Evolutionary conservation across 92 coral and sea anemone species (phyloP), one percentile per base, ranked within the genome.

Genomic region (Chrysogorgia sp.): DNA sequence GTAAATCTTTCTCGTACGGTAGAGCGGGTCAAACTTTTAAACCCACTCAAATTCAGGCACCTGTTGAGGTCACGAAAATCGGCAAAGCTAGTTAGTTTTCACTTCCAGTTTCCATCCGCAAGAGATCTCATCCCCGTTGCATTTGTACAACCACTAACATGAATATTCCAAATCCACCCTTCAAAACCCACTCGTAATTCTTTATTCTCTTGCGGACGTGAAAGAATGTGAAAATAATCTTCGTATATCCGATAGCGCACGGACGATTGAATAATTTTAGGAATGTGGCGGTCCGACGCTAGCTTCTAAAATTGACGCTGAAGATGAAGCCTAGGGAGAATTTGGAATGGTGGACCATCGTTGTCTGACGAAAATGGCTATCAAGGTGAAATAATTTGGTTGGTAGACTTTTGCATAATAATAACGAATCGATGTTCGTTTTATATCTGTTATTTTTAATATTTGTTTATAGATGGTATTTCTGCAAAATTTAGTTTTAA

Each of bases 201-300:
- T 48, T 53, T 71, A 64, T 71, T 6, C 8, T 52, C n/a, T 33
- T 14, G 43, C 58, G 37, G 43, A 29, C 63, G 20, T 33, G 14
- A 53, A 72, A 56, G 52, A 72, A 72, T 72, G 79, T 50, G 34
- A 21, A 13, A 14, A 72, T 72, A 31, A 72, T 56, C 79, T 53
- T 69, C 9, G 22, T 32, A 52, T 25, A 71, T 71, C 78, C 45
- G 65, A 55, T 53, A 56, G 58, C 45, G 65, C 20, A 37, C 62
- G 37, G 79, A 53, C 65, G 59, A 72, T 72, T 72, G 43, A 53
- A 55, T 72, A 17, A 72, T 72, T 33, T 31, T n/a, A 71, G 48
- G 77, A 71, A 71, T 71, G 77, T 59, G 24, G 20, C 1, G 32
- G 17, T 45, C 33, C 43, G 76, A 72, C 64, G 64, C 79, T 53